These are phyloP conservation scores for Mus spicilegus DNA, from an alignment of 2,113 vertebrate species.

Conservation along the genomic window DNA sequence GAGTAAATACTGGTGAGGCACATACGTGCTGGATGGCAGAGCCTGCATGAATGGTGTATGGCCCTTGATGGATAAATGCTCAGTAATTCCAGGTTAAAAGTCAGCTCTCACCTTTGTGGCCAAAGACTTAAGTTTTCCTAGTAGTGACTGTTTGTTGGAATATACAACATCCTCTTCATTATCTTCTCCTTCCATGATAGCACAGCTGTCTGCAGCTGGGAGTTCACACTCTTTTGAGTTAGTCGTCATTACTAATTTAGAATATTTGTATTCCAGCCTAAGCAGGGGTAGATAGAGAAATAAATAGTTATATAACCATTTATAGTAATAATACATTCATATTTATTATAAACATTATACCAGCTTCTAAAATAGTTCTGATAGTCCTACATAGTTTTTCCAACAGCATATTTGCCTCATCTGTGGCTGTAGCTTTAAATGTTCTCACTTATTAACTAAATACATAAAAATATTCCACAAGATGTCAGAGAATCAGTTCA, in stretches of 20 bases:
- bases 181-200: constrained; percentile 98
- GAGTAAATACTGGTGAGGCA: not conserved
- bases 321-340: not conserved
- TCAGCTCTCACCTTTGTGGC: constrained; percentile 93
- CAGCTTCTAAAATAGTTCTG: not conserved
- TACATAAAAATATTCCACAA: constrained; percentile 5
- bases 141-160: constrained; percentile 94
- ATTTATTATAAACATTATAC: not conserved
- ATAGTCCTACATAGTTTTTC: not conserved
- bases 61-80: not conserved
- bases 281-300: constrained; percentile 57
- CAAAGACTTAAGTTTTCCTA: constrained; percentile 96
- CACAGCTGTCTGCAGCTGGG: constrained; percentile 97
- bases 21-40: not conserved
- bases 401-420: not conserved
- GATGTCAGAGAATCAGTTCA: not conserved
- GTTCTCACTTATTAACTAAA: not conserved
- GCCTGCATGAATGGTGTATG: not conserved
- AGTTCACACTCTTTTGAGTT: constrained; percentile 97
- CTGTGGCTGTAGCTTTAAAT: not conserved
- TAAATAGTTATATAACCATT: not conserved
- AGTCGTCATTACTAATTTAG: constrained; percentile 96
- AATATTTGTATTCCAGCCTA: constrained; percentile 98
- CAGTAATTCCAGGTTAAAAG: constrained; percentile 2
- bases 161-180: constrained; percentile 97